phyloP scores from a whole-genome alignment of 2,797 vertebrate species.

The Rallus crepitans region DNA sequence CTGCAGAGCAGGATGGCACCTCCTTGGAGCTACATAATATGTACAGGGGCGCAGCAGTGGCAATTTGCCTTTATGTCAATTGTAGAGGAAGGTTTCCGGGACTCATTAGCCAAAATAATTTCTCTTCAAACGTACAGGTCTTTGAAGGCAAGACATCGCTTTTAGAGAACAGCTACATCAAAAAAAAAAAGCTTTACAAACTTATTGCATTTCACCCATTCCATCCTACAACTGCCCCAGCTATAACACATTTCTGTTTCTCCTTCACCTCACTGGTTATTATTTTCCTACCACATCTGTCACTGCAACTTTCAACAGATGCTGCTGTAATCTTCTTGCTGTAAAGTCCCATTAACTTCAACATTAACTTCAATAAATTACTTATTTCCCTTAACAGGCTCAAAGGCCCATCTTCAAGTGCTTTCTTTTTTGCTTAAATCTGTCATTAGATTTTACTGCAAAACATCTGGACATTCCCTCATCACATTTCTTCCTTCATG shows the following conservation, averaged over 20 bases:
- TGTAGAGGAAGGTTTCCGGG: neutral
- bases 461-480: neutral
- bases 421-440: slow-evolving; percentile 5
- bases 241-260: neutral
- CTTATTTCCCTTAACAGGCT: neutral
- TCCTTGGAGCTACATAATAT: neutral
- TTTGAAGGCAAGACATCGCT: neutral
- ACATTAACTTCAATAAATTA: slow-evolving; percentile 32
- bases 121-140: neutral
- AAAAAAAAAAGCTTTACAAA: neutral
- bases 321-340: slow-evolving; percentile 3
- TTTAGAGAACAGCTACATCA: neutral
- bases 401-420: neutral
- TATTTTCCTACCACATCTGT: neutral
- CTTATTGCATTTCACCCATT: neutral
- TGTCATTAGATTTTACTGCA: neutral
- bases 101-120: neutral
- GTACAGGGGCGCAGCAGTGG: accelerated
- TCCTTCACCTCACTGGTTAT: neutral
- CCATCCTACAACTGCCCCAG: neutral
- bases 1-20: neutral
- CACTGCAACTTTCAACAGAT: neutral
- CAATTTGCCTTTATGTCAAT: neutral
- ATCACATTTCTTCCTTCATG: neutral
- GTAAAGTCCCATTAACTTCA: slow-evolving; percentile 27